A percentile compares a stretch with the other conserved stretches of the same genome.
Conservation (phyloP, 2,113 vertebrate genomes). For the Phalacrocorax brasilianus region DNA sequence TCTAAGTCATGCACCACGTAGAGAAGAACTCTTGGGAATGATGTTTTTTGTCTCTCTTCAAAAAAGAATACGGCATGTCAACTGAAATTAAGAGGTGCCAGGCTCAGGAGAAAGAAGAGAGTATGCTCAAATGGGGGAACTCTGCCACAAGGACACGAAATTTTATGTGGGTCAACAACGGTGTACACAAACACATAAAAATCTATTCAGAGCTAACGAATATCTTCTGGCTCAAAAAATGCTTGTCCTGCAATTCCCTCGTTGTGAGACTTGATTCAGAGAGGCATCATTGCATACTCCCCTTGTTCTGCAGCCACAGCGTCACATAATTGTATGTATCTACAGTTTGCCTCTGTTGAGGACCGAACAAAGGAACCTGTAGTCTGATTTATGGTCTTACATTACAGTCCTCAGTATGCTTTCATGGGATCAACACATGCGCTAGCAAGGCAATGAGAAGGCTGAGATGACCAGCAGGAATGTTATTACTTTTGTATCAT, state of each 20-base stretch:
- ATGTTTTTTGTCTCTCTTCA: not conserved
- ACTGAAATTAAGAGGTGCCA: not conserved
- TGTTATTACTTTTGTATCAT: not conserved
- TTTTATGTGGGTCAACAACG: not conserved
- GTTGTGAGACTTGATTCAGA: too few species aligned
- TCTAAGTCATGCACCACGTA: not conserved
- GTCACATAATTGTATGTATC: too few species aligned
- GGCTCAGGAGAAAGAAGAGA: not conserved
- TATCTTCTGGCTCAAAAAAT: not conserved
- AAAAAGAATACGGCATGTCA: not conserved
- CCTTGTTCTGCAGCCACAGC: not conserved
- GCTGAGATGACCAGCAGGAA: not conserved
- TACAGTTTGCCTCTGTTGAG: not conserved
- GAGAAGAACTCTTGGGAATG: not conserved
- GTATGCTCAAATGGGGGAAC: not conserved
- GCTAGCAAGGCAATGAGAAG: not conserved
- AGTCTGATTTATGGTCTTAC: not conserved
- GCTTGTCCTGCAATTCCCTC: not conserved
- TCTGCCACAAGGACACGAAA: not conserved
- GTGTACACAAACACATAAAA: not conserved
- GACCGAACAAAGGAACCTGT: not conserved
- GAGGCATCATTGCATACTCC: not conserved
- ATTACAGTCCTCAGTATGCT: fast-evolving
- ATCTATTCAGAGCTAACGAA: not conserved
- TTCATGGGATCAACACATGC: fast-evolving